These are phyloP conservation scores for Alauda arvensis DNA, from an alignment of 2,797 vertebrate genomes.

Conservation along the genomic window DNA sequence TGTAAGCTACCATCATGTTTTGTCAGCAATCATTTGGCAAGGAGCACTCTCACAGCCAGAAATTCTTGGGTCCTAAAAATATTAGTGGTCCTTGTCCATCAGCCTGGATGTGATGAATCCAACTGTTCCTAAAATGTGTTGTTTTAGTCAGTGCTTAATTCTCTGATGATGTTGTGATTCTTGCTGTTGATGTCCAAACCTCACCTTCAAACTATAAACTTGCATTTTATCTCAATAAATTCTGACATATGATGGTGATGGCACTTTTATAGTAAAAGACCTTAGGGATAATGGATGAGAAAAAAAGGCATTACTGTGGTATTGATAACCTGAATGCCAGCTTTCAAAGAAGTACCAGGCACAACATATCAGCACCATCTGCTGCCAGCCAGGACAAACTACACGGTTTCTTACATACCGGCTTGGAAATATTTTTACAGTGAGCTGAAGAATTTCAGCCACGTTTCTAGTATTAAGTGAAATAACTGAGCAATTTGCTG, in stretches of 20 bases:
- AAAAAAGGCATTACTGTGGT: rapidly evolving
- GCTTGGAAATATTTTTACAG: background rate
- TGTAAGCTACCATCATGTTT: background rate
- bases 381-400: background rate
- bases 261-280: background rate
- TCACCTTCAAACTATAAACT: background rate
- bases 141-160: background rate
- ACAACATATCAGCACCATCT: constrained; percentile 47
- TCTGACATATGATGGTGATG: background rate
- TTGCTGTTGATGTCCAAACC: background rate
- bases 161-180: background rate
- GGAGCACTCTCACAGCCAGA: background rate
- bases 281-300: background rate
- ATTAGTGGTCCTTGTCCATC: background rate
- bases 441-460: background rate
- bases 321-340: background rate
- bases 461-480: background rate
- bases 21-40: background rate
- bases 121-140: background rate
- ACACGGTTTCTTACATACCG: rapidly evolving
- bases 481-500: background rate
- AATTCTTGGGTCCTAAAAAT: background rate
- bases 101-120: background rate
- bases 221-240: background rate
- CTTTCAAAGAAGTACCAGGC: background rate